Evolutionary conservation across 1,140 invertebrate genomes (phyloP).

Genomic region (Branchinecta lynchi): DNA sequence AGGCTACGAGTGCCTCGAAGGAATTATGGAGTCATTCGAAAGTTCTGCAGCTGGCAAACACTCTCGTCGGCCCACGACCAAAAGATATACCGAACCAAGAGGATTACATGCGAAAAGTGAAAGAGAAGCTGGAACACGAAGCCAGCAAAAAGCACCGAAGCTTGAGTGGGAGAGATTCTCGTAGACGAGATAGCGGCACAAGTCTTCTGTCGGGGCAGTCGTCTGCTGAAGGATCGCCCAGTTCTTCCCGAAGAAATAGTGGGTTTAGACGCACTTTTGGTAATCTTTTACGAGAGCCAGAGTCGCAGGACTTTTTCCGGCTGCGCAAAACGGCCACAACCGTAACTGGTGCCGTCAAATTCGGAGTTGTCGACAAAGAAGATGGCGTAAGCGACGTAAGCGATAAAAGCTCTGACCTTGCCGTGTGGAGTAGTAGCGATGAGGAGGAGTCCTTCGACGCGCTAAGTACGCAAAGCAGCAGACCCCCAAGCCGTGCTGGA

Average conservation of each 20-base stretch:
- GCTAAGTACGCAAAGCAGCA: not conserved
- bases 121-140: not conserved
- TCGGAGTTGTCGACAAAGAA: slow-evolving; percentile 12
- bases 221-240: not conserved
- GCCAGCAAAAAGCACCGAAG: not conserved
- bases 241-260: not conserved
- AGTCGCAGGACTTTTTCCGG: slow-evolving; percentile 16
- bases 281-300: slow-evolving; percentile 10
- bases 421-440: not conserved
- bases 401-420: slow-evolving; percentile 6
- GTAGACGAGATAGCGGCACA: not conserved
- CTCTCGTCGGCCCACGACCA: not conserved
- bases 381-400: not conserved
- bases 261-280: slow-evolving; percentile 8
- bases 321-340: slow-evolving; percentile 17
- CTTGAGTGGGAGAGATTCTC: not conserved
- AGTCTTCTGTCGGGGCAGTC: not conserved
- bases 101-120: not conserved
- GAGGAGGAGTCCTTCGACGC: slow-evolving; percentile 12
- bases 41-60: slow-evolving; percentile 14
- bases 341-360: slow-evolving; percentile 15
- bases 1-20: slow-evolving; percentile 16
- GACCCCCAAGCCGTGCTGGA: slow-evolving; percentile 10
- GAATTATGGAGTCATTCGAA: slow-evolving; percentile 21
- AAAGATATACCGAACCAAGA: slow-evolving; percentile 8